These are phyloP conservation scores for Porites divaricata DNA, from an alignment of 92 coral and sea anemone genomes.

Conservation along the genomic window DNA sequence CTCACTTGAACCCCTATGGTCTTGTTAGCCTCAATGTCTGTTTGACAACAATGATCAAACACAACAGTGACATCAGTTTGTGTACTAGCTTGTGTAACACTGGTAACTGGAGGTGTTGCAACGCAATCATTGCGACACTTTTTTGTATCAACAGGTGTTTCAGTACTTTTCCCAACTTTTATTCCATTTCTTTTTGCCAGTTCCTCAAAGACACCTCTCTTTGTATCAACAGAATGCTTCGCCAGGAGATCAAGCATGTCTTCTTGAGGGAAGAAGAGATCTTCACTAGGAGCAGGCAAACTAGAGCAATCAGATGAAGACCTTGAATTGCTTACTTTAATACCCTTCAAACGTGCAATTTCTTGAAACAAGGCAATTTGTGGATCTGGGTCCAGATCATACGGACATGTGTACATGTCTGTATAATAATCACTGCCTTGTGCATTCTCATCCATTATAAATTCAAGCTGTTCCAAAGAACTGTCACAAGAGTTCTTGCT, in stretches of 20 bases:
- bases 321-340: conserved; percentile 43
- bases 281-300: conserved; percentile 18
- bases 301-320: conserved; percentile 13
- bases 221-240: not conserved
- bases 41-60: conserved; percentile 36
- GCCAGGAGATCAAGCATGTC: not conserved
- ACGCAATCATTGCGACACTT: not conserved
- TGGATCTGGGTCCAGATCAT: conserved; percentile 29
- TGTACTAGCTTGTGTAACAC: conserved; percentile 23
- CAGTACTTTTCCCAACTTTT: conserved; percentile 51
- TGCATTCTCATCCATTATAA: not conserved
- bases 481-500: not conserved
- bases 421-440: conserved; percentile 1
- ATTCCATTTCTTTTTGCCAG: conserved; percentile 72
- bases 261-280: not conserved
- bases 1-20: conserved; percentile 61
- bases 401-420: not conserved
- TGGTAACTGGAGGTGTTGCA: not conserved
- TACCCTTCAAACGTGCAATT: conserved; percentile 61
- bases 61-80: conserved; percentile 34
- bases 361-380: conserved; percentile 49
- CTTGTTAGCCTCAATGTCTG: not conserved
- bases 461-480: not conserved
- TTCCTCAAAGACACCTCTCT: conserved; percentile 54
- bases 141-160: not conserved